phyloP scores from a whole-genome alignment of 64 coral and sea anemone genomes.

The Montipora foliosa region DNA sequence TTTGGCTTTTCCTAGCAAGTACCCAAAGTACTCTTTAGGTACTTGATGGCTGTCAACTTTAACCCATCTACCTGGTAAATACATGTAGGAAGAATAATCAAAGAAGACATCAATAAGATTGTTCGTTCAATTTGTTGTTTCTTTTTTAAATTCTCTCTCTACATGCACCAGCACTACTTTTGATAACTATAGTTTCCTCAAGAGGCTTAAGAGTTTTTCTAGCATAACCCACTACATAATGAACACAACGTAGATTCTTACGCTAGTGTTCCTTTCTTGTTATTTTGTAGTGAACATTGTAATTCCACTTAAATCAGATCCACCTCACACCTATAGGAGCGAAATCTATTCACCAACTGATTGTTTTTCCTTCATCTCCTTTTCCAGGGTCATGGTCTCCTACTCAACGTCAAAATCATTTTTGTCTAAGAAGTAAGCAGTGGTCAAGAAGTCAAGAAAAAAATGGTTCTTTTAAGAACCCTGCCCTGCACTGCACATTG shows the following conservation, averaged over 20 bases:
- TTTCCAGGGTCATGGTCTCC: neutral
- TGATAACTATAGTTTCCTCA: too few species aligned
- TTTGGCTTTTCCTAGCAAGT: neutral
- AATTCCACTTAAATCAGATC: too few species aligned
- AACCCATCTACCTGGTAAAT: constrained; percentile 24
- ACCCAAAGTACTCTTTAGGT: constrained; percentile 15
- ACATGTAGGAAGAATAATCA: neutral
- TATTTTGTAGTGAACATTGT: too few species aligned
- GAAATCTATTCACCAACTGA: too few species aligned
- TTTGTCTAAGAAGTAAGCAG: neutral
- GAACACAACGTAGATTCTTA: too few species aligned
- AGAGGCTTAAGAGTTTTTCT: too few species aligned
- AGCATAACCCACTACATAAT: too few species aligned
- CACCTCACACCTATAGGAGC: too few species aligned
- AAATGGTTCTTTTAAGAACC: neutral
- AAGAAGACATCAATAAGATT: neutral
- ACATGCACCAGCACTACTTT: neutral
- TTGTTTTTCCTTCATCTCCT: neutral
- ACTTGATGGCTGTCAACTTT: constrained; percentile 32
- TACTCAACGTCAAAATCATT: neutral
- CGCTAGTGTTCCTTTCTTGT: too few species aligned
- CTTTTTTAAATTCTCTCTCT: neutral
- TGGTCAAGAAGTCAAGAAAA: neutral
- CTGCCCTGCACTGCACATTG: neutral
- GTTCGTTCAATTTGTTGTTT: neutral